phyloP scores from a whole-genome alignment of 1,140 invertebrate genomes.

The Wasmannia auropunctata region DNA sequence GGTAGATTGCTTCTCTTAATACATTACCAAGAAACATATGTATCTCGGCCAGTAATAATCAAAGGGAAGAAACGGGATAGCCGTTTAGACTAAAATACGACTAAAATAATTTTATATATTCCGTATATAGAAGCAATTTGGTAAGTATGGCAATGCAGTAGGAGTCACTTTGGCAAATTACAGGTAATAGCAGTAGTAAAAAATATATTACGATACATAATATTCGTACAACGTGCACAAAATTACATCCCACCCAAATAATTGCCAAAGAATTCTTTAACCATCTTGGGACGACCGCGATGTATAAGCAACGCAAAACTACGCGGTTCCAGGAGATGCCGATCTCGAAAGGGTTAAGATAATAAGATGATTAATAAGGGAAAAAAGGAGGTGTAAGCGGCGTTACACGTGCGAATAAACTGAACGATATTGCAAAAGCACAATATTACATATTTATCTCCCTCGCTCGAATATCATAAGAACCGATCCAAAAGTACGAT shows the following conservation, averaged over 20 bases:
- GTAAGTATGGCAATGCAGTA: neutral
- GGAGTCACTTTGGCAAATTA: neutral
- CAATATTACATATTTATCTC: slow-evolving; percentile 57
- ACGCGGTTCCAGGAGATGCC: neutral
- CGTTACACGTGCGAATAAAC: slow-evolving; percentile 24
- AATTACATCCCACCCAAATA: neutral
- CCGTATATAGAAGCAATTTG: neutral
- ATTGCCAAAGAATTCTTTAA: neutral
- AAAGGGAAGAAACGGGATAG: neutral
- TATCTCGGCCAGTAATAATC: neutral
- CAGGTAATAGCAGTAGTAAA: neutral
- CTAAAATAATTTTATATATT: neutral
- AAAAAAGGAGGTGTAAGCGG: neutral
- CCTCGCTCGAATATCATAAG: slow-evolving; percentile 45
- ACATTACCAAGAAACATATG: neutral
- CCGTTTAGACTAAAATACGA: neutral
- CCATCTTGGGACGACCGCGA: neutral
- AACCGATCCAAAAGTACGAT: slow-evolving; percentile 54
- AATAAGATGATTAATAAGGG: slow-evolving; percentile 18
- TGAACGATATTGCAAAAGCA: slow-evolving; percentile 16
- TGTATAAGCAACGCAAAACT: neutral
- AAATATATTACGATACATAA: slow-evolving; percentile 7
- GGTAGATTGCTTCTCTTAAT: neutral
- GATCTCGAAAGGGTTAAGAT: neutral
- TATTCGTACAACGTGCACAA: neutral